Conservation (phyloP, 2,888 invertebrate species). For the Oscheius sp. region DNA sequence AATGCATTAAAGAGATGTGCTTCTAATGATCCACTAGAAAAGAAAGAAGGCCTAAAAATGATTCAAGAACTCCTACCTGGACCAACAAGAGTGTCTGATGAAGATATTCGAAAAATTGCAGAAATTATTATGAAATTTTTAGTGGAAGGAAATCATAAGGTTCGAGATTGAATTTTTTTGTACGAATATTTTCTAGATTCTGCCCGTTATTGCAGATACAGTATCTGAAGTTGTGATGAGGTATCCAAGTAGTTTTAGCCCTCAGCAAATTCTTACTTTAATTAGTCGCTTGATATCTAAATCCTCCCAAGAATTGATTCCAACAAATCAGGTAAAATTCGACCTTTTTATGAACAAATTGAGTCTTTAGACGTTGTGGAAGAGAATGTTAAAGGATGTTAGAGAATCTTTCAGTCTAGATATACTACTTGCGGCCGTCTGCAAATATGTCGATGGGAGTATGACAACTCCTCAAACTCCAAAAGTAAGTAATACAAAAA, state of each 20-base stretch:
- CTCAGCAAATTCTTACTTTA: constrained; percentile 90
- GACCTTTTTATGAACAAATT: neutral
- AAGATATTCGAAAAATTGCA: constrained; percentile 7
- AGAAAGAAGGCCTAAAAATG: constrained; percentile 89
- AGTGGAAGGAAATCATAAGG: constrained; percentile 33
- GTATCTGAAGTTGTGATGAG: constrained; percentile 86
- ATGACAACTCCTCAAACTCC: constrained; percentile 5
- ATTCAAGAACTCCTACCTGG: constrained; percentile 76
- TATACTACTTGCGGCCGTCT: constrained; percentile 5
- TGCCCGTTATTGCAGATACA: constrained; percentile 78
- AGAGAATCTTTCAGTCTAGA: constrained; percentile 1
- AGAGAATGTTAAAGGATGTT: neutral
- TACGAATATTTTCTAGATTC: neutral
- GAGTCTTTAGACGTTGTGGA: constrained; percentile 2
- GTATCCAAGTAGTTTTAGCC: constrained; percentile 76
- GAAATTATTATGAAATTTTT: constrained; percentile 32
- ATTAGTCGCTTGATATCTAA: constrained; percentile 83
- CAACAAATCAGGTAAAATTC: constrained; percentile 16
- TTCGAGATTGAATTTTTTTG: neutral
- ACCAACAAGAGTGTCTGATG: neutral
- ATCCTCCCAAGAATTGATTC: constrained; percentile 87
- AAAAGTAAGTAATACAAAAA: too few species aligned
- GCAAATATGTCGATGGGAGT: constrained; percentile 22
- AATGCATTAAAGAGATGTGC: constrained; percentile 76
- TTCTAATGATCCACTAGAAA: constrained; percentile 90